Evolutionary conservation across 2,113 vertebrate species (phyloP), one percentile per base, ranked within the genome.

Genomic region (Reinhardtius hippoglossoides): DNA sequence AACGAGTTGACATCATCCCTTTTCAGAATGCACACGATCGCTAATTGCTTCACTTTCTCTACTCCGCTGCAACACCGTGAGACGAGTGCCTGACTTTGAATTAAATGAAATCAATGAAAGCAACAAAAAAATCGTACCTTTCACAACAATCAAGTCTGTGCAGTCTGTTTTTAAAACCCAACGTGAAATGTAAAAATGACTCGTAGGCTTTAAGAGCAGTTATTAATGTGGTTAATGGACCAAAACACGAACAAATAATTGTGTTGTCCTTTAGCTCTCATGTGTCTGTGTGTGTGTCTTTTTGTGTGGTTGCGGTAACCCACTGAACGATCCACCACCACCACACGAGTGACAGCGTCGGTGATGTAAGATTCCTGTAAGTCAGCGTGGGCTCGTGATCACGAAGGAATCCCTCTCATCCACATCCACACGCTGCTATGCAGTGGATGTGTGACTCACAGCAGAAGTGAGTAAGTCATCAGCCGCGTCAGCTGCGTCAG

Each of bases 391-490:
- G 59, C 57, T 84, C 56, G 44, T 12, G 68, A 76, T 63, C 55
- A 74, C 52, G 35, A 16, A 77, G 63, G 61, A 84, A 78, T 76
- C 66, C 12, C 9, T 35, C 59, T 67, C 24, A 26, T 40, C 57
- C 64, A 26, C 24, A 26, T 40, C 57, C 64, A 26, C 26, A 52
- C 10, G 40, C 40, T 63, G 31, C 31, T 31, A 5, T 7, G 79
- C 61, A 57, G 7, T 16, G 44, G 35, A 54, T 2, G 58, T 62
- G 48, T 61, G 83, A 86, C 21, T 83, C 86, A 82, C 74, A 58
- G 1, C 27, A 50, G 80, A 80, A 66, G 66, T 65, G 69, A 80
- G 26, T 4, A 68, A 74, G 74, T 78, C 78, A 74, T 56, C 23
- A 20, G 20, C 54, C 59, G 40, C 74, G 50, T 67, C 26, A 80